A percentile compares a stretch with the other conserved stretches of the same genome.
Evolutionary conservation across 2,888 invertebrate species (phyloP).

Genomic region (Antheraea yamamai): DNA sequence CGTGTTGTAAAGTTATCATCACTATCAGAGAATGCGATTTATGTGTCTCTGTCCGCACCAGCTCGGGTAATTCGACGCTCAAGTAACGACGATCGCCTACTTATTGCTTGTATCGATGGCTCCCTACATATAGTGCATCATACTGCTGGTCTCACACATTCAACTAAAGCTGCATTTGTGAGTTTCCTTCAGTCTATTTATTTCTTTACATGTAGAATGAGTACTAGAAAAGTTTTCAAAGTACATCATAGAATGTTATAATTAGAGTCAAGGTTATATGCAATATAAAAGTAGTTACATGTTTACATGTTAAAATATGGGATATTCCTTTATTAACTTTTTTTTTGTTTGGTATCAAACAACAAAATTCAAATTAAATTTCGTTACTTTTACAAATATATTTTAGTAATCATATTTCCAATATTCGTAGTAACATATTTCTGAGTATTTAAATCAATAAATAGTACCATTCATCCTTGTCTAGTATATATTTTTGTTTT

Average conservation of each 20-base stretch:
- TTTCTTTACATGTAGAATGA: background rate
- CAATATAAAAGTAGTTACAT: no score
- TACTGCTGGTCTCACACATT: constrained; percentile 87
- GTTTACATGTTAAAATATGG: no score
- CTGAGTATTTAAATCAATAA: no score
- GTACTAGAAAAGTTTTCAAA: background rate
- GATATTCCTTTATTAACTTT: no score
- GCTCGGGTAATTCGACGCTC: constrained; percentile 51
- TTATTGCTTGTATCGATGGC: constrained; percentile 93
- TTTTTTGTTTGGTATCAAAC: no score
- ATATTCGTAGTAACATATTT: no score
- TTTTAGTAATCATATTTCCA: no score
- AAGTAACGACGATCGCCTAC: constrained; percentile 87
- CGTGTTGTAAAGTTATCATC: constrained; percentile 69
- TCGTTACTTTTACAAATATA: no score
- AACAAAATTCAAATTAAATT: no score
- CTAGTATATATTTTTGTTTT: no score
- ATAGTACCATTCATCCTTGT: no score
- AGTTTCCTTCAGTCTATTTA: constrained; percentile 49
- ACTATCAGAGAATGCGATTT: constrained; percentile 77
- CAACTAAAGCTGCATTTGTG: constrained; percentile 91
- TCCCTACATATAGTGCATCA: constrained; percentile 91
- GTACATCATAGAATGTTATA: background rate
- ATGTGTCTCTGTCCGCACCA: constrained; percentile 83
- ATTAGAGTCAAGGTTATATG: no score